phyloP scores from a whole-genome alignment of 2,113 vertebrate genomes.

The Forbesichthys agassizii region DNA sequence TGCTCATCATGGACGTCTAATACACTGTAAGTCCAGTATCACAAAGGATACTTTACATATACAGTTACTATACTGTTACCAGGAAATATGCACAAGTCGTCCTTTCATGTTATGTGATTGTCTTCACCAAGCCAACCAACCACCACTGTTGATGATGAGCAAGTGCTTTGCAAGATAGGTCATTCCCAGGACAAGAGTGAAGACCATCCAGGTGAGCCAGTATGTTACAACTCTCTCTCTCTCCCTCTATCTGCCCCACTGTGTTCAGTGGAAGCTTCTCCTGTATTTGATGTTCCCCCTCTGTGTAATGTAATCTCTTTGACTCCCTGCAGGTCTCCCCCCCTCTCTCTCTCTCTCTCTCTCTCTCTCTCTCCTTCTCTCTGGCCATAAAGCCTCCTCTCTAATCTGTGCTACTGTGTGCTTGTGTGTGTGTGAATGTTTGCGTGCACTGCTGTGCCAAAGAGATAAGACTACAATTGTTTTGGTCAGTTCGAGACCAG shows the following conservation, averaged over 20 bases:
- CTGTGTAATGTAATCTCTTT: slow-evolving; percentile 78
- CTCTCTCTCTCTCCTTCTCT: too few species aligned
- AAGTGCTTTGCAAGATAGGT: too few species aligned
- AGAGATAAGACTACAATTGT: slow-evolving; percentile 72
- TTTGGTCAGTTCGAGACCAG: slow-evolving; percentile 46
- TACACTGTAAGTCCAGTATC: background rate
- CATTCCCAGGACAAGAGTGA: too few species aligned
- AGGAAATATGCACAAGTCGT: background rate
- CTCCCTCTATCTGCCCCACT: background rate
- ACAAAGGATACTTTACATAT: background rate
- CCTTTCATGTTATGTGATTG: background rate
- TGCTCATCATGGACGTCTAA: background rate
- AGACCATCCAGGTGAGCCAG: background rate
- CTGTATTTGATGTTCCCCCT: slow-evolving; percentile 72
- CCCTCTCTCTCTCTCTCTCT: too few species aligned
- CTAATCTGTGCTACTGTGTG: background rate
- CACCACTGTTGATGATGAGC: too few species aligned
- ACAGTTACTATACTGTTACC: background rate
- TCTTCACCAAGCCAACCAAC: background rate
- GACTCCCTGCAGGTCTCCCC: slow-evolving; percentile 70
- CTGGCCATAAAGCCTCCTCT: slow-evolving; percentile 60
- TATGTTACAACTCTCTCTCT: background rate
- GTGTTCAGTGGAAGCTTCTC: slow-evolving; percentile 44
- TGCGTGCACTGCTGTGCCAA: slow-evolving; percentile 56
- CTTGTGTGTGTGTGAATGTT: background rate